These are phyloP conservation scores for Labrus mixtus DNA, from an alignment of 2,113 vertebrate species.

Conservation along the genomic window DNA sequence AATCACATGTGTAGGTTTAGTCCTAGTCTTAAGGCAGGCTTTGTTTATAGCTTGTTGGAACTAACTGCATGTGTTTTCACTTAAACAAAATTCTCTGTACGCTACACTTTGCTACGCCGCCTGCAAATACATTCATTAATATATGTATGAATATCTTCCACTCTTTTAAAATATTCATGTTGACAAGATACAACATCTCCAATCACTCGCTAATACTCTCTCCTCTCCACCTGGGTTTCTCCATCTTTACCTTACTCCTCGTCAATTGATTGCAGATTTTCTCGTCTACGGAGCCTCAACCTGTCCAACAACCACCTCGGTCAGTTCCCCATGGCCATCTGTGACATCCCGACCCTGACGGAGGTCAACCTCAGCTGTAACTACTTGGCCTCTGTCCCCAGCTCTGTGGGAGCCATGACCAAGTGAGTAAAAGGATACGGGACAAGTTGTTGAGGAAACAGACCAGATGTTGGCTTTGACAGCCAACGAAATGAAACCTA, in stretches of 20 bases:
- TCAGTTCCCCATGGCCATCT: conserved; percentile 91
- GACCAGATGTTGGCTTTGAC: not conserved
- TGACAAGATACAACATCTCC: conserved; percentile 46
- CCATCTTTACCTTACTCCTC: not conserved
- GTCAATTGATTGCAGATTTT: conserved; percentile 85
- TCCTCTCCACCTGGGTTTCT: too few relatives aligned
- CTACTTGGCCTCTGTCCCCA: conserved; percentile 87
- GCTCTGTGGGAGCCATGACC: conserved; percentile 89
- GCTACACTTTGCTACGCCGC: conserved; percentile 15
- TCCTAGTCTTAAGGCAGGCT: not conserved
- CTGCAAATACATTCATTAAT: conserved; percentile 43
- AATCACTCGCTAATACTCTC: not conserved
- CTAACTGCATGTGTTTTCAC: conserved; percentile 21
- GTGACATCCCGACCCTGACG: conserved; percentile 90
- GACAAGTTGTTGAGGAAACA: not conserved
- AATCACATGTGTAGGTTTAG: conserved; percentile 37
- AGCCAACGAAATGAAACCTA: too few relatives aligned
- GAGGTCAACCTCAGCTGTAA: conserved; percentile 98
- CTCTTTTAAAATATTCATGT: conserved; percentile 52
- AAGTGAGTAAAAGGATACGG: conserved; percentile 84
- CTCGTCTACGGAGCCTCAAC: conserved; percentile 96
- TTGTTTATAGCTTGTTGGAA: conserved; percentile 22
- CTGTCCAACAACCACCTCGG: conserved; percentile 96
- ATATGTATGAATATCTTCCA: conserved; percentile 50
- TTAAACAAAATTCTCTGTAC: conserved; percentile 33